Base-by-base conservation (phyloP, 2,797 vertebrate genomes). In the Chelidonichthys spinosus region DNA sequence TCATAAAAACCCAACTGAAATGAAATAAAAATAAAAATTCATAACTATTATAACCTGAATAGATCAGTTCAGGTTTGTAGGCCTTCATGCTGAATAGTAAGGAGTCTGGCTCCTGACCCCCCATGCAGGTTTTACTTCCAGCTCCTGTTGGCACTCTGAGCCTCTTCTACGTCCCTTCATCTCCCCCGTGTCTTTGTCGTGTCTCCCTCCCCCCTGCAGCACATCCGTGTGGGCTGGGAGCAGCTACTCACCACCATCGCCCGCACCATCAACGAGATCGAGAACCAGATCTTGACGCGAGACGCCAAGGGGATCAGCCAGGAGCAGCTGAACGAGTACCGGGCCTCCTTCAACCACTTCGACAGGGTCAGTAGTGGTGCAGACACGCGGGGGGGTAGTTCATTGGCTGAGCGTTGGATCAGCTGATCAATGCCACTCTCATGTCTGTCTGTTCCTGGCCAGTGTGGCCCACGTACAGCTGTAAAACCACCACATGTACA, bases 221-320 rank as follows among this genome's bases (percentile, higher is more conserved):
- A 99, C 85, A 99, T 99, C 92, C 96, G 98, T 0, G 98, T 99
- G 76, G 98, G 98, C 90, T 99, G 98, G 98, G 98, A 99, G 86
- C 98, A 99, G 92, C 95, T 99, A 1, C 96, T 99, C 77, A 99
- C 98, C 93, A 99, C 98, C 86, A 98, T 97, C 61, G 97, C 97
- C 79, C 96, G 98, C 87, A 99, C 97, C 87, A 99, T 98, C 93
- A 99, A 99, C 0, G 97, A 99, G 83, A 97, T 99, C 50, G 98
- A 99, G 94, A 99, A 98, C 93, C 98, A 99, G 95, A 95, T 99
- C 88, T 91, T 99, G 89, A 99, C 98, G 39, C 95, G 97, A 44
- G 98, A 99, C 63, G 97, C 98, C 93, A 99, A 99, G 89, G 97
- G 98, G 93, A 99, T 99, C 93, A 99, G 94, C 94, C 97, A 98